These are phyloP conservation scores for Solenopsis invicta DNA, from an alignment of 1,140 invertebrate species.

Conservation along the genomic window DNA sequence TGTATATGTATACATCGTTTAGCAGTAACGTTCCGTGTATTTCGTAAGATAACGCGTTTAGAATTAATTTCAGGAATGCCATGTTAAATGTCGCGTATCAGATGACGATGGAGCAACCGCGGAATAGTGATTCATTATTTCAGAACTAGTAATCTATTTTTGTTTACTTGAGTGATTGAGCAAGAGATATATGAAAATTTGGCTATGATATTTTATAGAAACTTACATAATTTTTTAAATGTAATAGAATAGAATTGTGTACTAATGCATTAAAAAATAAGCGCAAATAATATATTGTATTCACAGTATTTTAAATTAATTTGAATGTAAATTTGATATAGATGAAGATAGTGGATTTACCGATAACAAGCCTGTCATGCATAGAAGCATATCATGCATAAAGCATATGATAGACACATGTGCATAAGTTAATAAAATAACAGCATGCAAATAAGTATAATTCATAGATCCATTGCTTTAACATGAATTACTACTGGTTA, in stretches of 20 bases:
- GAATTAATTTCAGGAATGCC: background rate
- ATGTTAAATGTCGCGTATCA: background rate
- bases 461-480: background rate
- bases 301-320: background rate
- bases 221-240: background rate
- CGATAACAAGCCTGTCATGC: background rate
- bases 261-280: background rate
- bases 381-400: background rate
- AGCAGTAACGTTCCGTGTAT: background rate
- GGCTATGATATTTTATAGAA: background rate
- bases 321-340: background rate
- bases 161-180: background rate
- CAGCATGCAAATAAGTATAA: background rate
- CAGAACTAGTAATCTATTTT: background rate
- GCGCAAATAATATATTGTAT: background rate
- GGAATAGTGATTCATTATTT: slow-evolving; percentile 4
- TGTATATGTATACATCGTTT: background rate
- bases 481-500: background rate
- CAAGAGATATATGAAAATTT: background rate
- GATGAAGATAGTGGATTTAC: background rate
- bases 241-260: background rate
- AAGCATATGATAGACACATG: background rate
- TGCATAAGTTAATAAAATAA: background rate
- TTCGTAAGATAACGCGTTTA: background rate
- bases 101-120: background rate